Evolutionary conservation across 2,797 vertebrate genomes (phyloP).

Genomic region (Halcyon chelicuti): DNA sequence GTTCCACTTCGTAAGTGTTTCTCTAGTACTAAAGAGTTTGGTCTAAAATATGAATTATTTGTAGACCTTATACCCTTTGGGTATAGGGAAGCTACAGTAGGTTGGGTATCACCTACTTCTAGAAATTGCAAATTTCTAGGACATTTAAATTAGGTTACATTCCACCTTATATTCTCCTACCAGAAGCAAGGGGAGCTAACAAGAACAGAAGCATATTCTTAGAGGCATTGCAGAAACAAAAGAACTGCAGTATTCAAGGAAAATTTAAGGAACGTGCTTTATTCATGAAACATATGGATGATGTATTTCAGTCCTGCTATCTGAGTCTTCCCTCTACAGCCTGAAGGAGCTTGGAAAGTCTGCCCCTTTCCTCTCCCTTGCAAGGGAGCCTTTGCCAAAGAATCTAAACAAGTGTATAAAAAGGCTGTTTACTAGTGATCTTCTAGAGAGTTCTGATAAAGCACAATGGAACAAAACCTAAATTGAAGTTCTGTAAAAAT

Average conservation of each 20-base stretch:
- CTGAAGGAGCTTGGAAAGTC: not conserved
- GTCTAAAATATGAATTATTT: not conserved
- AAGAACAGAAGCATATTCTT: not conserved
- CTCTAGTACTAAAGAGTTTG: not conserved
- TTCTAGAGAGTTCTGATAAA: not conserved
- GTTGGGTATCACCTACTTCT: not conserved
- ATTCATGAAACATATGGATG: not conserved
- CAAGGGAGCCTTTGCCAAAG: not conserved
- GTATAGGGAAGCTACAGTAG: not conserved
- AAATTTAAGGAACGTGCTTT: not conserved
- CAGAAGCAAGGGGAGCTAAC: not conserved
- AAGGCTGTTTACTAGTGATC: not conserved
- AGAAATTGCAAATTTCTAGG: not conserved
- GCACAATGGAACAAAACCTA: not conserved
- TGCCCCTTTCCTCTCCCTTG: not conserved
- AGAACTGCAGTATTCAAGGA: not conserved
- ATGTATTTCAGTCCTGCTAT: not conserved
- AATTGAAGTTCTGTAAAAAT: not conserved
- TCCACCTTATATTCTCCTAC: not conserved
- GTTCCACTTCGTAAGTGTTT: not conserved
- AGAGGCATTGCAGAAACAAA: not conserved
- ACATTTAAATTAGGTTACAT: not conserved
- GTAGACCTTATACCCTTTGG: not conserved
- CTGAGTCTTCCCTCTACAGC: not conserved
- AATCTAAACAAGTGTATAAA: not conserved